Evolutionary conservation across 2,113 vertebrate species (phyloP).

Genomic region (Rousettus leschenaultii): DNA sequence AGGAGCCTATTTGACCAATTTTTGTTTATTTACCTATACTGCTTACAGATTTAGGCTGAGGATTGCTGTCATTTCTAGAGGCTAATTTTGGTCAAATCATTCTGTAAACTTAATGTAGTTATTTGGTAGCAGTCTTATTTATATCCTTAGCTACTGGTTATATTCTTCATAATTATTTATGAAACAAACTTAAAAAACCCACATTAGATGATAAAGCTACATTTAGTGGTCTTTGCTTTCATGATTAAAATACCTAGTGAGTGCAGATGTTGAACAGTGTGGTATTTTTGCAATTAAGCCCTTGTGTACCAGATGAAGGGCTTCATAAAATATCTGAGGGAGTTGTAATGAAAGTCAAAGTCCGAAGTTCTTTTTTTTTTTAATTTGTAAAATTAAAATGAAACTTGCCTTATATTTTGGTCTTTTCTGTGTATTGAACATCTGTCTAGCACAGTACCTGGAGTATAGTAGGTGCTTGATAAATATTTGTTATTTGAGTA

Average conservation of each 20-base stretch:
- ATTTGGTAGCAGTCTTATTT: neutral
- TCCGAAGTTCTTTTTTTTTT: neutral
- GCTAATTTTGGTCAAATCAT: neutral
- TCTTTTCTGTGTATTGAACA: neutral
- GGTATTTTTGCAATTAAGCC: neutral
- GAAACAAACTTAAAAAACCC: neutral
- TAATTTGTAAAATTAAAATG: neutral
- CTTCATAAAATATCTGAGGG: neutral
- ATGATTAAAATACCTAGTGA: neutral
- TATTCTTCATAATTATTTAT: neutral
- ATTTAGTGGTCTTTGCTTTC: neutral
- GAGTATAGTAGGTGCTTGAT: neutral
- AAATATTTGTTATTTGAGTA: neutral
- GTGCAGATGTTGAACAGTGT: neutral
- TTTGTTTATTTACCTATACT: neutral
- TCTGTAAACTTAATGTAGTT: neutral
- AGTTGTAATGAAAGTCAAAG: neutral
- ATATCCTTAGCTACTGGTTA: slow-evolving; percentile 13
- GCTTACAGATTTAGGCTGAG: neutral
- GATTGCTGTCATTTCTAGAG: neutral
- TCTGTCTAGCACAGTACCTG: neutral
- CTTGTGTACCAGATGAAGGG: neutral
- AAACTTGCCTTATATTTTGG: neutral
- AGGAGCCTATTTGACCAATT: neutral
- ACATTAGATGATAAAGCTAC: neutral